Conservation (phyloP, 64 coral and sea anemone species). For the Platygyra sinensis region DNA sequence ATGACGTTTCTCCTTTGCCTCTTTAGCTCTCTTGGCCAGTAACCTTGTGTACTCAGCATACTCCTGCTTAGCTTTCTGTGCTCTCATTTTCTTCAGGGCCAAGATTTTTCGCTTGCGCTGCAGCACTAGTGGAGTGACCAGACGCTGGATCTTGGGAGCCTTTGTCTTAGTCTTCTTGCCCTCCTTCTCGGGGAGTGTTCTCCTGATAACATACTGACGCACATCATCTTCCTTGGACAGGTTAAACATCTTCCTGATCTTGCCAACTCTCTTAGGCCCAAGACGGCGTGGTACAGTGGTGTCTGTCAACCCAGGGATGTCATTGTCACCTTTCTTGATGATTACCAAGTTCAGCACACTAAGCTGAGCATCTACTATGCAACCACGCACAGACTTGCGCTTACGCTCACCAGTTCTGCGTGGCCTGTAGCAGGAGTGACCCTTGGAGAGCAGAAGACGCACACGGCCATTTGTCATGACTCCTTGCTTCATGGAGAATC, state of each 20-base stretch:
- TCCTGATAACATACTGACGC: conserved; percentile 92
- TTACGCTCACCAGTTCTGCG: conserved; percentile 93
- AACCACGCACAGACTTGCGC: conserved; percentile 97
- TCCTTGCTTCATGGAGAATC: conserved; percentile 98
- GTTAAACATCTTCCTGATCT: conserved; percentile 97
- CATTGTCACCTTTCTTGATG: conserved; percentile 96
- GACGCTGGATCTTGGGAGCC: conserved; percentile 91
- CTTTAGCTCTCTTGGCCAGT: conserved; percentile 93
- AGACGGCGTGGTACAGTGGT: conserved; percentile 80
- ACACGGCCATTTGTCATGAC: conserved; percentile 99
- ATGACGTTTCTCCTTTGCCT: conserved; percentile 85
- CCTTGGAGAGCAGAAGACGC: conserved; percentile 89
- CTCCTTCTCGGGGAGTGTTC: conserved; percentile 81
- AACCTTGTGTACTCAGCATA: conserved; percentile 88
- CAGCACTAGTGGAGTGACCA: conserved; percentile 79
- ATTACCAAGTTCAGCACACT: conserved; percentile 97
- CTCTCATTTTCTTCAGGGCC: conserved; percentile 82
- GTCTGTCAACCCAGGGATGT: conserved; percentile 95
- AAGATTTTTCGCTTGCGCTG: conserved; percentile 81
- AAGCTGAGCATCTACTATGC: conserved; percentile 93
- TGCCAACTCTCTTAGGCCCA: conserved; percentile 91
- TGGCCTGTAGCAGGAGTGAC: conserved; percentile 96
- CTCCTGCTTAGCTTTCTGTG: conserved; percentile 81
- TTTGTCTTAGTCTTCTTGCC: conserved; percentile 83
- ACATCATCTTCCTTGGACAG: conserved; percentile 96